Conservation (phyloP, 2,113 vertebrate genomes). For the Syrmaticus mikado region DNA sequence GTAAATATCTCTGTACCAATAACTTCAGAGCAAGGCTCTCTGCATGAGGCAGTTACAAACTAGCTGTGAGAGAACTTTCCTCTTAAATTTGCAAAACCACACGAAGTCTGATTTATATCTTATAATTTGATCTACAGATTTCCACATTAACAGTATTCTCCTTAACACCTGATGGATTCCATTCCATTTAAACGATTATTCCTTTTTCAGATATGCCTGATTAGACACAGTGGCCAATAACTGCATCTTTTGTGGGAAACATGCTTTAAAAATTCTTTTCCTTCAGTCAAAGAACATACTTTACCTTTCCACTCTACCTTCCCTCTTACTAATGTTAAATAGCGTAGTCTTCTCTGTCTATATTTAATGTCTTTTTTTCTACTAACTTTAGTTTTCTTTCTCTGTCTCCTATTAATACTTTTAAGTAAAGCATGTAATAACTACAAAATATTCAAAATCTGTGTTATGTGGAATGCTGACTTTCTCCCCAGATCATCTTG, state of each 20-base stretch:
- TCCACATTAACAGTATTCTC: neutral
- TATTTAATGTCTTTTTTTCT: neutral
- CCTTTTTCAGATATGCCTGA: neutral
- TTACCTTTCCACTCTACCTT: neutral
- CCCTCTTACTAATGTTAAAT: neutral
- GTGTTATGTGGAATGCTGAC: neutral
- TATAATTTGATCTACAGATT: neutral
- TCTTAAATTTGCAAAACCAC: neutral
- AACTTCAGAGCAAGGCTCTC: neutral
- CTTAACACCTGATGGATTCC: neutral
- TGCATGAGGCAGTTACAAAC: neutral
- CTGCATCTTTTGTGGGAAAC: neutral
- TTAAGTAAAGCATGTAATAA: neutral
- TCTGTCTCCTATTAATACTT: neutral
- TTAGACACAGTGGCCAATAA: neutral
- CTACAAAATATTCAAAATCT: neutral
- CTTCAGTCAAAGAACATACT: neutral
- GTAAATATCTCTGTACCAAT: neutral
- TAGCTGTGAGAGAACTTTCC: neutral
- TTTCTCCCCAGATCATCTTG: neutral
- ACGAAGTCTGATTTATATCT: neutral
- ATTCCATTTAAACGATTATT: neutral
- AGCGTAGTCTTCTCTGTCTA: neutral
- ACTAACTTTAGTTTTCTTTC: neutral
- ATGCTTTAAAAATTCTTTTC: neutral